A percentile compares a stretch with the other conserved stretches of the same genome.
These are phyloP conservation scores for Cyrtodaria siliqua DNA, from an alignment of 2,888 invertebrate genomes.

Conservation along the genomic window DNA sequence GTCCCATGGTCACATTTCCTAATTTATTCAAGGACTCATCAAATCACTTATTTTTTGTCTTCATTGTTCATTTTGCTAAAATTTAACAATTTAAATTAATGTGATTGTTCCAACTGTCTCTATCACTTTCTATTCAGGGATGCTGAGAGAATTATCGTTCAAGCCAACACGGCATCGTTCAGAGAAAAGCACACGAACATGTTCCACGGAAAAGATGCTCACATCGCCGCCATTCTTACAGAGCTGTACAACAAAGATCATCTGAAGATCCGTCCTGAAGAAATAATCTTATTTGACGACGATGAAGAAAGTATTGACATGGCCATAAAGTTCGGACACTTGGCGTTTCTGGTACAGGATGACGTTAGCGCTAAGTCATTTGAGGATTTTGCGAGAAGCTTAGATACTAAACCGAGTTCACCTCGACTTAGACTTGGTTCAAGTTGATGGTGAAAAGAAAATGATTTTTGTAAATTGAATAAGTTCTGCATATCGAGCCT, in stretches of 20 bases:
- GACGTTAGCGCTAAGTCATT: slow-evolving; percentile 67
- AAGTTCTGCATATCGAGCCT: too few relatives aligned
- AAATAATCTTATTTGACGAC: slow-evolving; percentile 81
- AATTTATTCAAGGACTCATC: too few relatives aligned
- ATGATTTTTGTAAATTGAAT: too few relatives aligned
- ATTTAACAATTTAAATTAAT: too few relatives aligned
- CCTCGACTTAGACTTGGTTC: too few relatives aligned
- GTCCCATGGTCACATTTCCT: too few relatives aligned
- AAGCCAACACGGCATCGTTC: slow-evolving; percentile 79
- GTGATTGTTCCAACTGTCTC: too few relatives aligned
- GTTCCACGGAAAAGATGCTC: slow-evolving; percentile 79
- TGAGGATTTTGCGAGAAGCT: slow-evolving; percentile 60
- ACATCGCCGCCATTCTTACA: slow-evolving; percentile 77
- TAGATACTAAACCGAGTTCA: too few relatives aligned
- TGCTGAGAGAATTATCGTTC: slow-evolving; percentile 76
- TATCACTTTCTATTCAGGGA: slow-evolving; percentile 78
- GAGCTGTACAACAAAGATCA: too few relatives aligned
- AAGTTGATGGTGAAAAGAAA: too few relatives aligned
- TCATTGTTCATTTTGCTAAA: too few relatives aligned
- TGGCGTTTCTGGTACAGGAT: slow-evolving; percentile 73
- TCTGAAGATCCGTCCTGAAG: slow-evolving; percentile 74
- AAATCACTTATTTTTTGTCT: too few relatives aligned
- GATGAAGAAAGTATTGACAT: slow-evolving; percentile 78
- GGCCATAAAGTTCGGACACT: slow-evolving; percentile 81
- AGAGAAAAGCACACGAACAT: slow-evolving; percentile 69